Conservation (phyloP, 1,140 invertebrate species). For the Solenopsis fugax region DNA sequence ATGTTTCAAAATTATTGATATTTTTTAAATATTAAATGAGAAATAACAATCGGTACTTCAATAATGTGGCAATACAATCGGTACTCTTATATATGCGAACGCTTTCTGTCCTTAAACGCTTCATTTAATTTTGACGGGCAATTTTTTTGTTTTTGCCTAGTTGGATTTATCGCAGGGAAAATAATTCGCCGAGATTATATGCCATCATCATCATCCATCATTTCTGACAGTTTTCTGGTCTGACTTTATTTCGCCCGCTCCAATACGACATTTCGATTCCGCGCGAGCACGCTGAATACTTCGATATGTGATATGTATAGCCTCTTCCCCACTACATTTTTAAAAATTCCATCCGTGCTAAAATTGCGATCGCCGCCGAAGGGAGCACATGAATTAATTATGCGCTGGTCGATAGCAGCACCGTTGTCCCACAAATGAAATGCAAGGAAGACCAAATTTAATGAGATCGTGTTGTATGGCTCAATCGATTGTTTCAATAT, state of each 20-base stretch:
- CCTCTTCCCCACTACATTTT: slow-evolving; percentile 6
- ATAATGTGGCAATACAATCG: not conserved
- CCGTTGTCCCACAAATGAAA: slow-evolving; percentile 41
- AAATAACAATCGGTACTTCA: not conserved
- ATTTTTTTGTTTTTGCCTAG: slow-evolving; percentile 12
- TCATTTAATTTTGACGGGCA: slow-evolving; percentile 46
- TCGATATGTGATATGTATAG: slow-evolving; percentile 12
- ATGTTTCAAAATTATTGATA: not conserved
- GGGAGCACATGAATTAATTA: slow-evolving; percentile 46
- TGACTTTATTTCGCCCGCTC: slow-evolving; percentile 56
- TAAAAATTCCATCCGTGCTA: slow-evolving; percentile 50
- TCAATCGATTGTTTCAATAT: slow-evolving; percentile 44
- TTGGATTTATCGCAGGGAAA: slow-evolving; percentile 34
- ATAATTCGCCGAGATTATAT: slow-evolving; percentile 48
- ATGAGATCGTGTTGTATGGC: slow-evolving; percentile 30
- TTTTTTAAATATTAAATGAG: not conserved
- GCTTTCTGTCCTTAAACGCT: slow-evolving; percentile 23
- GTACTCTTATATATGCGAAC: not conserved
- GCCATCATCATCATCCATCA: slow-evolving; percentile 55
- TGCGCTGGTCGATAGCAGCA: slow-evolving; percentile 6
- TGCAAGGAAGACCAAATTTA: slow-evolving; percentile 47
- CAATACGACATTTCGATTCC: slow-evolving; percentile 51
- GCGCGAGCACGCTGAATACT: slow-evolving; percentile 8
- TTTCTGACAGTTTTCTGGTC: slow-evolving; percentile 49
- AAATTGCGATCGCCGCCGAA: slow-evolving; percentile 25